Percentiles rank a stretch among this genome's conserved stretches.
These are phyloP conservation scores for Bungarus multicinctus DNA, from an alignment of 2,113 vertebrate genomes.

Conservation along the genomic window DNA sequence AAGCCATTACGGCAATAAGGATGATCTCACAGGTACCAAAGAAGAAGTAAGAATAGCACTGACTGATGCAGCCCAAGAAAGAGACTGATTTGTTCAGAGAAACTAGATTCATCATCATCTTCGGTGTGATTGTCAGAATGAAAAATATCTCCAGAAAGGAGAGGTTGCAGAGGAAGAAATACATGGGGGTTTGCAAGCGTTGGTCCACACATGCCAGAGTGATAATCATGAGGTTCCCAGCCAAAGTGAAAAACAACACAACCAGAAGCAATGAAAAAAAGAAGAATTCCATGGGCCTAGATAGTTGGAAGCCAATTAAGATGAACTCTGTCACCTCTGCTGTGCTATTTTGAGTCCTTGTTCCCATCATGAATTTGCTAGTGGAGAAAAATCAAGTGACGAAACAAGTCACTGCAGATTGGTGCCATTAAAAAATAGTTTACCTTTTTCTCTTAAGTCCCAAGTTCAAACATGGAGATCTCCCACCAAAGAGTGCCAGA, in stretches of 20 bases:
- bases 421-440: not conserved
- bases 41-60: conserved; percentile 40
- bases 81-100: conserved; percentile 22
- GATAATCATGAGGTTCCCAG: conserved; percentile 48
- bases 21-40: conserved; percentile 27
- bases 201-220: not conserved
- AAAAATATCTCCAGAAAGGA: conserved; percentile 43
- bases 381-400: not conserved
- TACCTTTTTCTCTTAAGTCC: not conserved
- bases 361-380: not conserved
- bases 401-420: not conserved
- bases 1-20: conserved; percentile 39
- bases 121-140: conserved; percentile 35
- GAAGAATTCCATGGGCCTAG: not conserved
- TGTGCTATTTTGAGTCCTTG: not conserved
- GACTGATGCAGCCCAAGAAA: conserved; percentile 36
- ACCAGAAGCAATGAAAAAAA: conserved; percentile 27
- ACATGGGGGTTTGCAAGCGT: conserved; percentile 42
- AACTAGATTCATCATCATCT: conserved; percentile 36
- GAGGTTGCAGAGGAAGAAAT: conserved; percentile 54
- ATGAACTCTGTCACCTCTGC: conserved; percentile 32
- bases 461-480: not conserved
- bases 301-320: conserved; percentile 24
- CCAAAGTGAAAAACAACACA: conserved; percentile 42
- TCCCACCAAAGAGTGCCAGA: not conserved